Evolutionary conservation across 2,888 invertebrate genomes (phyloP).

Genomic region (Ochropacha duplaris): DNA sequence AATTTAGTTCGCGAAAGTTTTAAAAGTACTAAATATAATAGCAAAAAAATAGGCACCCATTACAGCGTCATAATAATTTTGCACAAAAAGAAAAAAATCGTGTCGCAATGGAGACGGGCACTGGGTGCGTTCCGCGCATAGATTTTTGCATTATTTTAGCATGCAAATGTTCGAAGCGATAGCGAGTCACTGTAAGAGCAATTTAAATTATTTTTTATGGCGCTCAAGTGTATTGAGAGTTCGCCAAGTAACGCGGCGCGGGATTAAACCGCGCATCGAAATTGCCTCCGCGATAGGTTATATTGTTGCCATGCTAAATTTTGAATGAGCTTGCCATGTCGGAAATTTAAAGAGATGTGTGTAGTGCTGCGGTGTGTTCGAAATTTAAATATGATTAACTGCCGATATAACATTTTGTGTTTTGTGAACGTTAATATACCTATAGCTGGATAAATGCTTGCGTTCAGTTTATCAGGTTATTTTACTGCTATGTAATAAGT

Average conservation of each 20-base stretch:
- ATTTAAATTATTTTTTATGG: conserved; percentile 84
- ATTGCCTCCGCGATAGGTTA: conserved; percentile 53
- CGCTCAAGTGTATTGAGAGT: conserved; percentile 80
- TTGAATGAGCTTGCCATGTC: conserved; percentile 58
- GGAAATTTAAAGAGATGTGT: conserved; percentile 25
- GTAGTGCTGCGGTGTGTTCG: conserved; percentile 13
- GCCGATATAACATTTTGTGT: not conserved
- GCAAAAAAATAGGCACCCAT: conserved; percentile 26
- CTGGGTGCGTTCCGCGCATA: conserved; percentile 72
- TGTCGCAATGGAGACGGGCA: conserved; percentile 49
- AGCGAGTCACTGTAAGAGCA: conserved; percentile 80
- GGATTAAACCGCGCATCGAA: conserved; percentile 48
- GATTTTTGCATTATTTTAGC: conserved; percentile 83
- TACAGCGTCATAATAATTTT: conserved; percentile 18
- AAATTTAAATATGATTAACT: conserved; percentile 27
- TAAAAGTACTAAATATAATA: no score
- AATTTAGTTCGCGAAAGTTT: no score
- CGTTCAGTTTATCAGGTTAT: no score
- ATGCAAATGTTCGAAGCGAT: conserved; percentile 80
- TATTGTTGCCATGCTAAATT: conserved; percentile 65
- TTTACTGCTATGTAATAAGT: conserved; percentile 9
- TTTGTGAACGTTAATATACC: not conserved
- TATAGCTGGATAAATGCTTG: no score
- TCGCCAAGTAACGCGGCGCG: conserved; percentile 58
- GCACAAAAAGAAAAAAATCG: conserved; percentile 9